Conservation (phyloP, 1,140 invertebrate genomes). For the Drosophila sturtevanti region DNA sequence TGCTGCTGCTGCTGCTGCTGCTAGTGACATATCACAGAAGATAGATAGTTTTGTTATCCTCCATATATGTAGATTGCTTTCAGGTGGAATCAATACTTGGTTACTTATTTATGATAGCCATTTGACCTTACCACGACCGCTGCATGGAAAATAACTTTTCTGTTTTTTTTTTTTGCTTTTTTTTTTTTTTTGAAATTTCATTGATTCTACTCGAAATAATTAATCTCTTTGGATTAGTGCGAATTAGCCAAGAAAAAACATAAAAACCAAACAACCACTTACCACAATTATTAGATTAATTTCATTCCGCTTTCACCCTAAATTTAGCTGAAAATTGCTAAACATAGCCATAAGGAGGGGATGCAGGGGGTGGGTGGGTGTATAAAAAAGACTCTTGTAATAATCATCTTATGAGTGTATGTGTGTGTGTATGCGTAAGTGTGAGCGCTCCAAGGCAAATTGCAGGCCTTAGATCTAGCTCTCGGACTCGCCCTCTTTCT, state of each 20-base stretch:
- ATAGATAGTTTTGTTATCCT: conserved; percentile 61
- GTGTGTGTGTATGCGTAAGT: neutral
- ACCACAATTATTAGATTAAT: conserved; percentile 78
- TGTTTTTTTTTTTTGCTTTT: neutral
- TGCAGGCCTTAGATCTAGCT: conserved; percentile 14
- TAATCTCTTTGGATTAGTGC: conserved; percentile 49
- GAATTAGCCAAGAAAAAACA: conserved; percentile 49
- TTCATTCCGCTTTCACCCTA: conserved; percentile 41
- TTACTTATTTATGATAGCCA: conserved; percentile 59
- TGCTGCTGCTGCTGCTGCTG: neutral
- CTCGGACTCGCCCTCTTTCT: neutral
- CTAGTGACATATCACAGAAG: conserved; percentile 62
- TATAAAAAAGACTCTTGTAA: neutral
- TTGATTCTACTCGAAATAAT: conserved; percentile 28
- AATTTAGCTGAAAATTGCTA: conserved; percentile 8
- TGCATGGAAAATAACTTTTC: conserved; percentile 9
- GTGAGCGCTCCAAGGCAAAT: conserved; percentile 32
- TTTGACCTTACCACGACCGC: conserved; percentile 65
- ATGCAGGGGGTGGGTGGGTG: too few species aligned
- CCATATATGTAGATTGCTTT: conserved; percentile 60
- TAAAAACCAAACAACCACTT: conserved; percentile 64
- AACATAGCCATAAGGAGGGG: neutral
- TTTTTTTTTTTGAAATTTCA: neutral
- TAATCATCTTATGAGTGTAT: conserved; percentile 24
- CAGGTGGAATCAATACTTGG: conserved; percentile 62